A percentile compares a stretch with the other conserved stretches of the same genome.
These are phyloP conservation scores for Podocnemis expansa DNA, from an alignment of 2,113 vertebrate genomes.

Conservation along the genomic window DNA sequence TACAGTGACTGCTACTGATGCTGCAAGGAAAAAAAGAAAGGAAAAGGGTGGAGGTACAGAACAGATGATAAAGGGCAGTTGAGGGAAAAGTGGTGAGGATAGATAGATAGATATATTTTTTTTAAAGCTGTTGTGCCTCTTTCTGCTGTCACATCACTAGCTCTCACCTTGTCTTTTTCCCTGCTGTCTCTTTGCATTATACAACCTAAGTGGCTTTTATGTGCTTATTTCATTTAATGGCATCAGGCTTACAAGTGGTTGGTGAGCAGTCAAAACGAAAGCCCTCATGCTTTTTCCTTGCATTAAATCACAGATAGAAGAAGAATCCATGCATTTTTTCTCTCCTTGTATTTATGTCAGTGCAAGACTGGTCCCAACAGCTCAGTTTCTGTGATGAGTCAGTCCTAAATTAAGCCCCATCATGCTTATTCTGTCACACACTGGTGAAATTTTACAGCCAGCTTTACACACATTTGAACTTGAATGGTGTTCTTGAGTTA, in stretches of 20 bases:
- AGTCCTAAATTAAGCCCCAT: background rate
- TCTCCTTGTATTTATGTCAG: rapidly evolving
- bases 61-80: background rate
- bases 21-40: rapidly evolving
- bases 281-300: background rate
- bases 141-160: background rate
- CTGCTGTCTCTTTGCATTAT: background rate
- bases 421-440: background rate
- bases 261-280: constrained; percentile 55
- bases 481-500: background rate
- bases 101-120: background rate
- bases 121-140: background rate
- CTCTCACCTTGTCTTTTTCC: constrained; percentile 47
- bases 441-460: background rate
- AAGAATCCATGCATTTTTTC: background rate
- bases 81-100: background rate
- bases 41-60: background rate
- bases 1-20: rapidly evolving
- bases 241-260: constrained; percentile 62
- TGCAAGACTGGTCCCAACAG: background rate
- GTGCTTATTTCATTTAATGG: constrained; percentile 58
- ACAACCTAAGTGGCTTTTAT: constrained; percentile 62
- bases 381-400: background rate
- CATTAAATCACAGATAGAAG: background rate
- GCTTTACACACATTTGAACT: background rate